phyloP scores from a whole-genome alignment of 1,140 invertebrate species.

The Pollicipes pollicipes region DNA sequence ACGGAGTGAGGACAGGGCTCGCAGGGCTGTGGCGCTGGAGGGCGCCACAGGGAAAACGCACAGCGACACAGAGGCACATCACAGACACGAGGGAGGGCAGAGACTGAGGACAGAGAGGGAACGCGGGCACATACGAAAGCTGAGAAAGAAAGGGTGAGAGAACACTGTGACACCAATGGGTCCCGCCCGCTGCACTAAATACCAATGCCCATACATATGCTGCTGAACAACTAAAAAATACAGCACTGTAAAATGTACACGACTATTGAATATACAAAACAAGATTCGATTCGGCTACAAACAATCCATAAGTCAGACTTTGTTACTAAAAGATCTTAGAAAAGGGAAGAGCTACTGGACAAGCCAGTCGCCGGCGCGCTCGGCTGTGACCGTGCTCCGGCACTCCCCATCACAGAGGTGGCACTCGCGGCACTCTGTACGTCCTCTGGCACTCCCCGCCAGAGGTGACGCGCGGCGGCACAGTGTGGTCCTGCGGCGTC shows the following conservation, averaged over 20 bases:
- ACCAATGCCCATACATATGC: not conserved
- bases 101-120: not conserved
- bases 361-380: too few species aligned
- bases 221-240: not conserved
- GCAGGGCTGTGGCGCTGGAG: too few species aligned
- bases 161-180: not conserved
- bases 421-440: not conserved
- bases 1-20: not conserved
- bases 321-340: constrained; percentile 2
- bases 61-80: not conserved
- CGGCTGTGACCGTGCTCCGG: not conserved
- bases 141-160: too few species aligned
- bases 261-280: not conserved
- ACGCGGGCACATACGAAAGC: not conserved
- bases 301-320: not conserved
- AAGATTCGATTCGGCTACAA: not conserved
- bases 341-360: not conserved
- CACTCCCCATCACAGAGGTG: not conserved
- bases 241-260: not conserved
- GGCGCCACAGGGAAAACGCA: too few species aligned
- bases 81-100: not conserved
- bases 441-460: too few species aligned
- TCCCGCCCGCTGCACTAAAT: not conserved
- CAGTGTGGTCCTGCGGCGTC: too few species aligned
- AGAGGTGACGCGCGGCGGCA: not conserved